A percentile compares a stretch with the other conserved stretches of the same genome.
Conservation (phyloP, 2,113 vertebrate genomes). For the Caloenas nicobarica region DNA sequence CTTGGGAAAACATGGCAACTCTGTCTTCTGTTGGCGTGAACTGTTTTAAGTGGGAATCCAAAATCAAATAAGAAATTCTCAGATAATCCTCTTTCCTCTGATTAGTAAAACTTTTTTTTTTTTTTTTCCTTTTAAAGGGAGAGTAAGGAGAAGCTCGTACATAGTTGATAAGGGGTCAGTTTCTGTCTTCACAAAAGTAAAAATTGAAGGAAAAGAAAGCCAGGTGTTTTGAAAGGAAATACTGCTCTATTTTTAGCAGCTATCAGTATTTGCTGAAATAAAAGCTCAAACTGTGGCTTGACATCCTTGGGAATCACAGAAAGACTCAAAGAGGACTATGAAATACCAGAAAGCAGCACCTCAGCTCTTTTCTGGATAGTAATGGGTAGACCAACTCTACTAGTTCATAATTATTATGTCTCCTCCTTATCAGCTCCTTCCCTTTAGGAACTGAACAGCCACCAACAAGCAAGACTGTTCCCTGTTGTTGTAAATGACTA, state of each 20-base stretch:
- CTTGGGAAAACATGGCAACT: neutral
- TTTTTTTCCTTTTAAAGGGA: neutral
- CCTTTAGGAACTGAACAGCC: neutral
- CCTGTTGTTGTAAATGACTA: neutral
- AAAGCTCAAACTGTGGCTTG: neutral
- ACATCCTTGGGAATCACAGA: neutral
- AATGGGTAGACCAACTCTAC: neutral
- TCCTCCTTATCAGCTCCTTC: neutral
- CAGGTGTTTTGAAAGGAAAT: neutral
- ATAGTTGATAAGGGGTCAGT: neutral
- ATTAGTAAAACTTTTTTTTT: neutral
- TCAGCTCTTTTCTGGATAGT: neutral
- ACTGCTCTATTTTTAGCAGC: neutral
- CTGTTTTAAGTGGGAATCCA: fast-evolving
- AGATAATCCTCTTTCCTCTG: neutral
- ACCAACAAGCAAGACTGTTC: neutral
- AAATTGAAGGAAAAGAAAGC: neutral
- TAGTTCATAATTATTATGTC: neutral
- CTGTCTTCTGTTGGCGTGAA: neutral
- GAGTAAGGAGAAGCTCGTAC: neutral
- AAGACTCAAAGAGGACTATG: neutral
- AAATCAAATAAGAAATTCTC: neutral
- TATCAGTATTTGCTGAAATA: neutral
- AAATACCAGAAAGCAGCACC: neutral
- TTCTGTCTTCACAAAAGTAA: neutral